Conservation (phyloP, 2,113 vertebrate species). For the Cinclus cinclus region DNA sequence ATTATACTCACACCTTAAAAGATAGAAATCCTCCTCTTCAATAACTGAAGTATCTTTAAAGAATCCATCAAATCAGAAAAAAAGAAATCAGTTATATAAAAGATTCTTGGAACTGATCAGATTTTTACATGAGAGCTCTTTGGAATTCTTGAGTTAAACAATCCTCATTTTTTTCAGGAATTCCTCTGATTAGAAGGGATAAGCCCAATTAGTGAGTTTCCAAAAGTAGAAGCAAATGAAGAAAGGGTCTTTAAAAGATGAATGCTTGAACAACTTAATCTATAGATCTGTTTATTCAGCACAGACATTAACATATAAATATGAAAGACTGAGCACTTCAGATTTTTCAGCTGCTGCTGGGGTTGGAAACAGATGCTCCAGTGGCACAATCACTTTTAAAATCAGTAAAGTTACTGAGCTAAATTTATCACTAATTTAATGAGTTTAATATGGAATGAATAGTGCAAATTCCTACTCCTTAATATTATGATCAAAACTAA, state of each 20-base stretch:
- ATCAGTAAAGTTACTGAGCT: not conserved
- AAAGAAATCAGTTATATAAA: not conserved
- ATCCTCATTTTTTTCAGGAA: not conserved
- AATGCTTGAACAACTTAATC: not conserved
- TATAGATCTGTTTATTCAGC: slow-evolving; percentile 29
- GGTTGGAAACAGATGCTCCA: slow-evolving; percentile 7
- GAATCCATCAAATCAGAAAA: not conserved
- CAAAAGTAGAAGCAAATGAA: not conserved
- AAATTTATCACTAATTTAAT: slow-evolving; percentile 9
- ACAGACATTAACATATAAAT: slow-evolving; percentile 23
- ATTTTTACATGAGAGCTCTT: not conserved
- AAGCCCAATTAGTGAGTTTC: not conserved
- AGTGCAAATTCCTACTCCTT: not conserved
- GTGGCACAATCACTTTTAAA: not conserved
- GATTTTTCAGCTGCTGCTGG: slow-evolving; percentile 38
- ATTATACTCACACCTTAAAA: not conserved
- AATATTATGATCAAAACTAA: not conserved
- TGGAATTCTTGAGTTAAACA: not conserved
- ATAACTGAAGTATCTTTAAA: not conserved
- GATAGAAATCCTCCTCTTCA: not conserved
- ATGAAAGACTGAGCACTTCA: slow-evolving; percentile 13
- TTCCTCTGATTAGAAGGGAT: not conserved
- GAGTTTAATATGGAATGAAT: not conserved
- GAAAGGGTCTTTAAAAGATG: not conserved
- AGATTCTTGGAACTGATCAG: not conserved